Conservation (phyloP, 2,888 invertebrate species). For the Orthonevra nobilis region DNA sequence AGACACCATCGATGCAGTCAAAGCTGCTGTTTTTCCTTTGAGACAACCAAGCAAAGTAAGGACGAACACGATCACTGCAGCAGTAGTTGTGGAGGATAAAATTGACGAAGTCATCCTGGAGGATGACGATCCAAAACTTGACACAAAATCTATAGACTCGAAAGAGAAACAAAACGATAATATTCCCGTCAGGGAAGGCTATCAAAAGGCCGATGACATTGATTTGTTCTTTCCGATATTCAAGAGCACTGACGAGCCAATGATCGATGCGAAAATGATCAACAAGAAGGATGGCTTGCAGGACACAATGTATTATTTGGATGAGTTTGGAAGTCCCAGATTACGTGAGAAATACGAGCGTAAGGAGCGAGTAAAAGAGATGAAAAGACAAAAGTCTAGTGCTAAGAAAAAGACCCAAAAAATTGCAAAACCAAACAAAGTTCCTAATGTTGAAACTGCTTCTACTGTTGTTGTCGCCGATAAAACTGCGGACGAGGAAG, state of each 20-base stretch:
- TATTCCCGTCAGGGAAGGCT: constrained; percentile 59
- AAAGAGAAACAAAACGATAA: constrained; percentile 57
- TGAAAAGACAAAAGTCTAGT: constrained; percentile 74
- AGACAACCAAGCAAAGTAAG: constrained; percentile 68
- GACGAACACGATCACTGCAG: constrained; percentile 64
- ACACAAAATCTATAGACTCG: constrained; percentile 31
- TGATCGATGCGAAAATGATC: constrained; percentile 78
- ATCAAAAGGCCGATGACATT: constrained; percentile 51
- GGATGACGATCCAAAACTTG: constrained; percentile 63
- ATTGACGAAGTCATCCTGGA: constrained; percentile 67
- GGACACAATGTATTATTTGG: constrained; percentile 79
- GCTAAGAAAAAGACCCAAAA: constrained; percentile 73
- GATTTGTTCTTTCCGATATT: constrained; percentile 75
- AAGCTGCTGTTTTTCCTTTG: constrained; percentile 71
- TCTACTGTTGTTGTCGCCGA: constrained; percentile 70
- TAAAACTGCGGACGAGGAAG: constrained; percentile 31
- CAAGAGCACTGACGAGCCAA: constrained; percentile 76
- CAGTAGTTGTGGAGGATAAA: constrained; percentile 67
- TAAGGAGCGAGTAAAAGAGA: constrained; percentile 76
- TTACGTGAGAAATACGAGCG: constrained; percentile 78
- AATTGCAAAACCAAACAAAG: constrained; percentile 44
- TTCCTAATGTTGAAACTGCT: constrained; percentile 36
- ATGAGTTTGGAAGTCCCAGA: constrained; percentile 80
- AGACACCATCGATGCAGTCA: constrained; percentile 77
- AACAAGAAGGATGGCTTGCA: constrained; percentile 79